Evolutionary conservation across 1,140 invertebrate genomes (phyloP).

Genomic region (Panonychus citri): DNA sequence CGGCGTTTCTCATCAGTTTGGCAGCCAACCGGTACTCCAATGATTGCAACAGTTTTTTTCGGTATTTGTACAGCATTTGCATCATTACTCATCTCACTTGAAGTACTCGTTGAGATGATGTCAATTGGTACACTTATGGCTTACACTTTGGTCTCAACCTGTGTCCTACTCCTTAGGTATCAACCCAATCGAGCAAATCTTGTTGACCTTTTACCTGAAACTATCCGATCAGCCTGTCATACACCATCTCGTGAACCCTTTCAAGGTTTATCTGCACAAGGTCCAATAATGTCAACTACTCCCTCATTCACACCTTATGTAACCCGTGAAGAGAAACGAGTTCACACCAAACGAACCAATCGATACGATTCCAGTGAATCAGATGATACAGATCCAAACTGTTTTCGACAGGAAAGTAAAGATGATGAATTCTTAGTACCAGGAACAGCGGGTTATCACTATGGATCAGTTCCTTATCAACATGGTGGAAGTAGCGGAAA

Average conservation of each 20-base stretch:
- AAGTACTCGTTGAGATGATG: constrained; percentile 62
- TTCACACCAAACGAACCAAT: constrained; percentile 12
- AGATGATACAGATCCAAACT: constrained; percentile 12
- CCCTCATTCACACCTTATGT: background rate
- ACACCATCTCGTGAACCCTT: constrained; percentile 13
- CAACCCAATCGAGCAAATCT: constrained; percentile 57
- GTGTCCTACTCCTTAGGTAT: constrained; percentile 32
- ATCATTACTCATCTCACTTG: constrained; percentile 47
- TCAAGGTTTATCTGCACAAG: background rate
- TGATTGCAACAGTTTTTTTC: constrained; percentile 15
- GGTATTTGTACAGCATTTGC: constrained; percentile 46
- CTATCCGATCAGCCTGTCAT: constrained; percentile 15
- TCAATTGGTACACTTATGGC: constrained; percentile 66
- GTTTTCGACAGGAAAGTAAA: constrained; percentile 8
- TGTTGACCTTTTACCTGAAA: constrained; percentile 59
- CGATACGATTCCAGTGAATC: constrained; percentile 13
- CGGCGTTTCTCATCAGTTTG: constrained; percentile 26
- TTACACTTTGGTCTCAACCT: constrained; percentile 42
- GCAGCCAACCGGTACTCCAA: constrained; percentile 39
- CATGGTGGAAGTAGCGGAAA: constrained; percentile 9
- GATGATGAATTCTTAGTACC: constrained; percentile 10
- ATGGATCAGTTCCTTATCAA: constrained; percentile 11
- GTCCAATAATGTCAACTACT: background rate
- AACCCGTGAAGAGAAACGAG: constrained; percentile 5
- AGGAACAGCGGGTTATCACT: constrained; percentile 5